Evolutionary conservation across 2,113 vertebrate species (phyloP), one percentile per base, ranked within the genome.

Genomic region (Odocoileus hemionus): DNA sequence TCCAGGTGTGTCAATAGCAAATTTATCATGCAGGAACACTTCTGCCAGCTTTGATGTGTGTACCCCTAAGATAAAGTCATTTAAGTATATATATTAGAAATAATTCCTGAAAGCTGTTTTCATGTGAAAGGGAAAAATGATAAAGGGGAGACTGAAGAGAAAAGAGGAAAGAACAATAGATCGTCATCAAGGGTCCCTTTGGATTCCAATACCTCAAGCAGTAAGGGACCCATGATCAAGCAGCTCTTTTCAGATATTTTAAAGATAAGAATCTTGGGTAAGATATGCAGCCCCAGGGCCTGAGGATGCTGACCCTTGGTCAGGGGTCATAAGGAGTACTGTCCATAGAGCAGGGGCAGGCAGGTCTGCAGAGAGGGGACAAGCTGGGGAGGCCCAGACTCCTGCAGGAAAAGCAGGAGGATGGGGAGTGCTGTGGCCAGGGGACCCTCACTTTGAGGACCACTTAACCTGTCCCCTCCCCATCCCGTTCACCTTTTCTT

Each of bases 301-400:
- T 2, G 6, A 25, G 9, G 23, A 39, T 55, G 47, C 25, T 21
- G 25, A n/a, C 5, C 3, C 9, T 39, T 5, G 1, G 14, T 55
- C 8, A 52, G 14, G 9, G 47, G 47, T 3, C 30, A 19, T 9
- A 17, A n/a, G 2, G 33, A 33, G 2, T 3, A 1, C 14, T 67
- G 13, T 54, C 50, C 64, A 54, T 43, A 28, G 47, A 74, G n/a
- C 50, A 39, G 33, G 47, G 33, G 15, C n/a, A 70, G 61, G n/a
- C 15, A 39, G 1, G 23, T 70, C 50, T 55, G 64, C n/a, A 28
- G 47, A 89, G 47, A 39, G 25, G 21, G 47, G 26, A 17, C 5
- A 36, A 87, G 23, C 21, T 28, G 8, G 45, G 47, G 82, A 28
- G 50, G 15, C 47, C 10, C 21, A 5, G 25, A 52, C 5, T n/a